Percentiles rank a stretch among this genome's conserved stretches.
Evolutionary conservation across 2,113 vertebrate genomes (phyloP).

Genomic region (Tachysurus vachellii): DNA sequence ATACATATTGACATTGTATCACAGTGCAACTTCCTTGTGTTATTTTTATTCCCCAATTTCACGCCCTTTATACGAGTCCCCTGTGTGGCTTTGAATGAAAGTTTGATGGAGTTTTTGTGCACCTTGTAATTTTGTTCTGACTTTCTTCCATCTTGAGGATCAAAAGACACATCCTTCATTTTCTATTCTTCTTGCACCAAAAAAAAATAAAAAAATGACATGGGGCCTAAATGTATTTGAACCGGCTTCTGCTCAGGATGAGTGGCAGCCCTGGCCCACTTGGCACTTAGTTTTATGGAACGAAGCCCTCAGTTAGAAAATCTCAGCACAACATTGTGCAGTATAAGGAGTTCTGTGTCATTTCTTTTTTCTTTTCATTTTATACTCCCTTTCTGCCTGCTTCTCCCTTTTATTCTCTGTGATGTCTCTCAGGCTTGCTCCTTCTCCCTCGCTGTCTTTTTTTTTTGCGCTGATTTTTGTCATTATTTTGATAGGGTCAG

Average conservation of each 20-base stretch:
- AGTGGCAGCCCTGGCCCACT: constrained; percentile 54
- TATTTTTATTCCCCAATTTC: constrained; percentile 44
- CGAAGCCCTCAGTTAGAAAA: constrained; percentile 28
- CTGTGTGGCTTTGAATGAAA: constrained; percentile 39
- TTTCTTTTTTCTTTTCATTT: constrained; percentile 18
- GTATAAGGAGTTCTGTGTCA: constrained; percentile 38
- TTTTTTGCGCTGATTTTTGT: neutral
- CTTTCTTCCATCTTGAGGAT: constrained; percentile 39
- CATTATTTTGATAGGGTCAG: constrained; percentile 19
- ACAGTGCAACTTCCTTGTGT: constrained; percentile 33
- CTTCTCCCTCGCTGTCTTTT: neutral
- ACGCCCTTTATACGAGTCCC: constrained; percentile 33
- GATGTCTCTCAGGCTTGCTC: constrained; percentile 21
- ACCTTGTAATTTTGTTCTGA: constrained; percentile 43
- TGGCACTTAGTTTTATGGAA: constrained; percentile 45
- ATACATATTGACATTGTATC: constrained; percentile 57
- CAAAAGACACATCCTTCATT: constrained; percentile 60
- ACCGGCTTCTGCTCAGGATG: constrained; percentile 44
- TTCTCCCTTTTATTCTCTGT: constrained; percentile 7
- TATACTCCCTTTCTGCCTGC: constrained; percentile 11
- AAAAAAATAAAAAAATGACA: constrained; percentile 46
- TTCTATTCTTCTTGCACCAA: constrained; percentile 54
- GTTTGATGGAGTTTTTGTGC: constrained; percentile 50
- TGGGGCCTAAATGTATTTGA: constrained; percentile 59
- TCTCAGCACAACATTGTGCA: constrained; percentile 27